Conservation (phyloP, 2,797 vertebrate genomes). For the Florisuga fusca region DNA sequence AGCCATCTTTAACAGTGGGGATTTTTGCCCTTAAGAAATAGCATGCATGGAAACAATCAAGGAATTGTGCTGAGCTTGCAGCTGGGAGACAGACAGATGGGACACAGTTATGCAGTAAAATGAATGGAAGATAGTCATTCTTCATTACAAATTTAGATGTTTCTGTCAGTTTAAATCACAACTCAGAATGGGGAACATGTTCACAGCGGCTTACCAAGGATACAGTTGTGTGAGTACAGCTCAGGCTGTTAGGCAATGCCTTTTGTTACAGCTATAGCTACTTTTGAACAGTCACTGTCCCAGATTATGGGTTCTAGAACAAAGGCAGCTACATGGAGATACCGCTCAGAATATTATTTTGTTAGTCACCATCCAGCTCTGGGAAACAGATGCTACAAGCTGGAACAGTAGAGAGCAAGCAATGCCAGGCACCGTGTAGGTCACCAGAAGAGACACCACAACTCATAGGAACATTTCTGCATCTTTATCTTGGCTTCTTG, state of each 20-base stretch:
- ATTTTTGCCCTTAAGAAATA: neutral
- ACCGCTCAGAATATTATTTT: neutral
- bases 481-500: neutral
- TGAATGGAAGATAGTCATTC: neutral
- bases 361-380: neutral
- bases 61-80: neutral
- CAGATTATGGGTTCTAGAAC: neutral
- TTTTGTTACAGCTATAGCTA: neutral
- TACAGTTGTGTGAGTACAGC: neutral
- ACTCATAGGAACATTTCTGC: neutral
- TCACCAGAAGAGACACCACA: neutral
- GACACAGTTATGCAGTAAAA: neutral
- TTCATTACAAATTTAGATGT: neutral
- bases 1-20: neutral
- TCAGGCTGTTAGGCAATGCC: neutral
- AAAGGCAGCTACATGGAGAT: neutral
- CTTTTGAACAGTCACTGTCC: neutral
- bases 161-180: constrained; percentile 14
- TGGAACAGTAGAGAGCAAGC: neutral
- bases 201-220: neutral
- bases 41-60: neutral
- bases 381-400: neutral
- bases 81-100: neutral
- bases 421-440: neutral
- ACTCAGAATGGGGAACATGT: neutral